Percentiles rank a stretch among this genome's conserved stretches.
Conservation (phyloP, 1,140 invertebrate genomes). For the Musca vetustissima region DNA sequence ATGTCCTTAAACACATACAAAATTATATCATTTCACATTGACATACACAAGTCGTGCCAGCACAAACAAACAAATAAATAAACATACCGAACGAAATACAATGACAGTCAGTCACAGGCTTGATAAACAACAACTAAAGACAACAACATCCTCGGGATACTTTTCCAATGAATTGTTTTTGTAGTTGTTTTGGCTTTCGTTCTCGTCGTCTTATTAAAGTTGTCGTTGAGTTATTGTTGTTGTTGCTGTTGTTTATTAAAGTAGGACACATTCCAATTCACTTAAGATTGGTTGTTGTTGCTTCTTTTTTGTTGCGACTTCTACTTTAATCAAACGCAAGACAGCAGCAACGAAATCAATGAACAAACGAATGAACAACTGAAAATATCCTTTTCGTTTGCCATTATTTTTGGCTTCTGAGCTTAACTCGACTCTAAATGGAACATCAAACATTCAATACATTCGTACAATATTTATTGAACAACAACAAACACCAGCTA, state of each 20-base stretch:
- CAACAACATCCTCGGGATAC: slow-evolving; percentile 5
- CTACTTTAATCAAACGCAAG: background rate
- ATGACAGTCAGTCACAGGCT: too few relatives aligned
- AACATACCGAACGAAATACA: background rate
- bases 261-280: slow-evolving; percentile 18
- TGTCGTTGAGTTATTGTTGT: too few relatives aligned
- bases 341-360: background rate
- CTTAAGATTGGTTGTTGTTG: background rate
- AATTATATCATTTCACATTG: slow-evolving; percentile 3
- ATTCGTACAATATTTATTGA: too few relatives aligned
- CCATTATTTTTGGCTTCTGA: slow-evolving; percentile 10
- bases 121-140: too few relatives aligned
- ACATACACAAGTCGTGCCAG: too few relatives aligned
- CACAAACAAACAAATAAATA: background rate
- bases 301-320: background rate
- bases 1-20: slow-evolving; percentile 16
- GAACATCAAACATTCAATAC: slow-evolving; percentile 17
- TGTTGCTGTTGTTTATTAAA: slow-evolving; percentile 10
- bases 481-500: too few relatives aligned
- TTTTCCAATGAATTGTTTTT: background rate
- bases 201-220: too few relatives aligned
- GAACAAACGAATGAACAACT: background rate
- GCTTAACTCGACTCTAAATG: slow-evolving; percentile 7
- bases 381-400: slow-evolving; percentile 1
- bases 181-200: slow-evolving; percentile 7